phyloP scores from a whole-genome alignment of 2,113 vertebrate genomes.

The Hipposideros armiger region DNA sequence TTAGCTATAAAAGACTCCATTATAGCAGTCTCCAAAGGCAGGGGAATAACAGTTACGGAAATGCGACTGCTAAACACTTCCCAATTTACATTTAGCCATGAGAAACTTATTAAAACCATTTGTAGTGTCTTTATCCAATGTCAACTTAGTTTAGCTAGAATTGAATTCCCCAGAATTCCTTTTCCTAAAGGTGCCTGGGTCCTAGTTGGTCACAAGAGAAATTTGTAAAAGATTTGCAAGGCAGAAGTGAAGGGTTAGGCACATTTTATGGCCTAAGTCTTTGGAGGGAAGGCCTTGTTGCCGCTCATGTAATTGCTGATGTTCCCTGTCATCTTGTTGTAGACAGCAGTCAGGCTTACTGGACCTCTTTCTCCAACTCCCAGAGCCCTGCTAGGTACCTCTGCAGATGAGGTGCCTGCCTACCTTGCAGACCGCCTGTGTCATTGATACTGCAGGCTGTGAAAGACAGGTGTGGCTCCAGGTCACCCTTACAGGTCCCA shows the following conservation, averaged over 20 bases:
- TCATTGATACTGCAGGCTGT: no score
- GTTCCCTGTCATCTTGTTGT: neutral
- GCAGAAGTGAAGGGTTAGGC: neutral
- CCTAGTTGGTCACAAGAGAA: neutral
- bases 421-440: fast-evolving
- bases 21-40: neutral
- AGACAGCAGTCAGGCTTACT: neutral
- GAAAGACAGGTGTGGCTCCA: fast-evolving
- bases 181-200: neutral
- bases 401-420: neutral
- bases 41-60: neutral
- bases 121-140: neutral
- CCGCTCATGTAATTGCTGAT: neutral
- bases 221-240: neutral
- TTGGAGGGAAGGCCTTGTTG: neutral
- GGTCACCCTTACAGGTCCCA: neutral
- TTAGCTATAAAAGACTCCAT: neutral
- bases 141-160: neutral
- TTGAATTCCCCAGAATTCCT: neutral
- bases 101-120: neutral
- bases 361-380: neutral
- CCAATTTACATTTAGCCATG: neutral
- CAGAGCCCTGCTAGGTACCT: neutral
- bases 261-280: neutral
- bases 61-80: neutral